These are phyloP conservation scores for Hephaestus fuliginosus DNA, from an alignment of 2,797 vertebrate species.

Conservation along the genomic window DNA sequence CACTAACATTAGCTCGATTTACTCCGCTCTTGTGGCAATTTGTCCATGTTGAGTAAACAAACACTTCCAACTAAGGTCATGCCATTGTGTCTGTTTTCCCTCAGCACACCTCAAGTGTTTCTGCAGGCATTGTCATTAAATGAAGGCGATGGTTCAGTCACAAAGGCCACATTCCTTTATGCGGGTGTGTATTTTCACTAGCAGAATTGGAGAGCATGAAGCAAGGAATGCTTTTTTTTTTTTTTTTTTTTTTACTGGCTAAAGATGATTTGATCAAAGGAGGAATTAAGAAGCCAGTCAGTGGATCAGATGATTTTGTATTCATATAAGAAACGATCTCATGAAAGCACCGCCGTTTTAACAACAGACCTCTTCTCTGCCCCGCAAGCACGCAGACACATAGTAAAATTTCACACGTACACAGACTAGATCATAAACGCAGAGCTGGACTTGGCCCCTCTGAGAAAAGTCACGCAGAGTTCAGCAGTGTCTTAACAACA, in stretches of 20 bases:
- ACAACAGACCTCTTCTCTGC: constrained; percentile 32
- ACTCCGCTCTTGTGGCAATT: constrained; percentile 44
- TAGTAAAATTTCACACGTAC: constrained; percentile 54
- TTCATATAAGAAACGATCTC: constrained; percentile 5
- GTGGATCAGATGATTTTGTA: constrained; percentile 4
- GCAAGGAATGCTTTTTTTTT: constrained; percentile 16
- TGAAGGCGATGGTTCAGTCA: constrained; percentile 42
- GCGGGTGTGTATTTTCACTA: constrained; percentile 41
- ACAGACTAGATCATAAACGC: constrained; percentile 62
- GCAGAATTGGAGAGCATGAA: constrained; percentile 3
- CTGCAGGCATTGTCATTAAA: constrained; percentile 58
- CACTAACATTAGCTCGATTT: constrained; percentile 46
- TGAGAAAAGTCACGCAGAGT: constrained; percentile 71
- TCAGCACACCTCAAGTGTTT: constrained; percentile 66
- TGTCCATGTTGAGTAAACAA: constrained; percentile 63
- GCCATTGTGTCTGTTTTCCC: constrained; percentile 58
- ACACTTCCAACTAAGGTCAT: constrained; percentile 59
- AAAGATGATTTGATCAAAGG: constrained; percentile 45
- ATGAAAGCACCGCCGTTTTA: constrained; percentile 8
- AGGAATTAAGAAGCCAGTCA: constrained; percentile 17
- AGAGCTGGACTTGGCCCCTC: constrained; percentile 57
- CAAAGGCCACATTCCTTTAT: constrained; percentile 57
- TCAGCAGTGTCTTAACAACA: constrained; percentile 73
- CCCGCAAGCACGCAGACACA: constrained; percentile 7
- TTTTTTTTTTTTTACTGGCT: constrained; percentile 13